Base-by-base conservation (phyloP, 2,888 invertebrate species). In the Orchesella flavescens region DNA sequence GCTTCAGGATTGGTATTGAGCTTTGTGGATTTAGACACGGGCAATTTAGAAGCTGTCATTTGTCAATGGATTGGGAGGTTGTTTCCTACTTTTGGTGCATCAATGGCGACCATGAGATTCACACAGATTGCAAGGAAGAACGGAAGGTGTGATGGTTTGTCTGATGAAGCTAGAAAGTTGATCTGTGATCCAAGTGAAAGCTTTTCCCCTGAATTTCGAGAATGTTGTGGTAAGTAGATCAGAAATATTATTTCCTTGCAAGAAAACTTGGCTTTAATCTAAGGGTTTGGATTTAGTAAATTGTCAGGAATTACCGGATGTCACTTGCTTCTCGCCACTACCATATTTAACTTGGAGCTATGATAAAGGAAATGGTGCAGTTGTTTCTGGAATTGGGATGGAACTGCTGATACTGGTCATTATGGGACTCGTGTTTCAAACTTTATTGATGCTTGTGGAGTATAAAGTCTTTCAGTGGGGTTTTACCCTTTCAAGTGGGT, bases 61-160 rank as follows among this genome's bases (percentile, higher is more conserved):
- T 4, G 43, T 7, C 17, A 66, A 21, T 57, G 43, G 44, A 55
- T 78, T 17, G 80, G 80, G 3, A 23, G 80, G 19, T 19, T 80
- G 4, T 80, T 80, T 74, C 80, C 80, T 0, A 66, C 66, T 7
- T 73, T 65, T 49, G 80, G 73, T 0, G 73, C 66, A 4, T 73
- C 65, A 1, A 66, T 61, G 13, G 44, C 66, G 2, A n/a, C 66
- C 19, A 53, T 68, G 24, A 46, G 63, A 19, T 74, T 34, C 46
- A 24, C 75, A 1, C n/a, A 55, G 24, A 43, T 19, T 19, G 53
- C 81, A 2, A 55, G 63, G 7, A 66, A 61, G 3, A 81, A 81
- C 15, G 74, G 61, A 12, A 13, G 69, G 24, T 84, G 73, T 86
- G 9, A 89, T 46, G 17, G 55, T 5, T 23, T 79, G 1, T 46